Conservation (phyloP, 2,797 vertebrate species). For the Erpetoichthys calabaricus region DNA sequence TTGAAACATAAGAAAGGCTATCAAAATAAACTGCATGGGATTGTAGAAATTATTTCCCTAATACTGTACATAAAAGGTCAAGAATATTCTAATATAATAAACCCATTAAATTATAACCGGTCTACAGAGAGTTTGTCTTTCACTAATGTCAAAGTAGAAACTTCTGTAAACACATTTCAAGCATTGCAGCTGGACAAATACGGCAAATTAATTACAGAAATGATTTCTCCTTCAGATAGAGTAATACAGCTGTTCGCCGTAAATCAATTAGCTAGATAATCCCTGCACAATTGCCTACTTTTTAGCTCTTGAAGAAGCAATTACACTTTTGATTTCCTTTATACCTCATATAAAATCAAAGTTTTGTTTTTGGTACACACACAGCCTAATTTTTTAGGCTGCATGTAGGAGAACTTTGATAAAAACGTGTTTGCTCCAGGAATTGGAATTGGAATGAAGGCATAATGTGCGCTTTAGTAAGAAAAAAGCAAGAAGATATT, state of each 20-base stretch:
- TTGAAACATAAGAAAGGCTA: too few relatives aligned
- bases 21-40: too few relatives aligned
- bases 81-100: too few relatives aligned
- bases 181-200: slow-evolving; percentile 13
- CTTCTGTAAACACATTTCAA: slow-evolving; percentile 2
- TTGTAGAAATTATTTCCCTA: too few relatives aligned
- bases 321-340: slow-evolving; percentile 5
- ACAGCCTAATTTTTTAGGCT: too few relatives aligned
- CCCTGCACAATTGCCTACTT: slow-evolving; percentile 6
- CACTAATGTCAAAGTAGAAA: slow-evolving; percentile 2
- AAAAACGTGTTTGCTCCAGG: too few relatives aligned
- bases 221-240: slow-evolving; percentile 15
- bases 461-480: not conserved
- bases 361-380: not conserved
- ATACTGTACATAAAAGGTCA: too few relatives aligned
- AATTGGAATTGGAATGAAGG: not conserved
- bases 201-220: slow-evolving; percentile 7
- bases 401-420: too few relatives aligned
- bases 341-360: not conserved
- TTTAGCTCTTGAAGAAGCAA: slow-evolving; percentile 5
- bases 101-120: too few relatives aligned
- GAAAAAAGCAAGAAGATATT: not conserved
- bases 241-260: slow-evolving; percentile 6
- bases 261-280: slow-evolving; percentile 9
- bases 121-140: slow-evolving; percentile 6